A percentile compares a stretch with the other conserved stretches of the same genome.
Conservation (phyloP, 2,113 vertebrate genomes). For the Zapus hudsonius region DNA sequence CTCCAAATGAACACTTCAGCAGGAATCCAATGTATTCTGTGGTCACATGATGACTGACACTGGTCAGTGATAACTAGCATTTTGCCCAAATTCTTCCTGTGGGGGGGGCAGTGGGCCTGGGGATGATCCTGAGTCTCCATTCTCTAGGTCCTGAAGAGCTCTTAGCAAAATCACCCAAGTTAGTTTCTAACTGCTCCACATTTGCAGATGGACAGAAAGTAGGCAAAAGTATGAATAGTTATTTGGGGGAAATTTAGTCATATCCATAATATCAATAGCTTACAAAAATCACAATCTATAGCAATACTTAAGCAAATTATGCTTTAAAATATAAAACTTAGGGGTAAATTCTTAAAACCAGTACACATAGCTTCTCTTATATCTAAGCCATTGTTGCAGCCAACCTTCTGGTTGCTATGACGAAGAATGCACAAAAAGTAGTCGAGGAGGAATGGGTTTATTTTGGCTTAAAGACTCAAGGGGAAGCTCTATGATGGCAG, state of each 20-base stretch:
- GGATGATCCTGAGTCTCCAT: background rate
- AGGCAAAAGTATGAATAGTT: background rate
- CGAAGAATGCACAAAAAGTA: too few species aligned
- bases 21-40: background rate
- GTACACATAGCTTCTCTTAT: background rate
- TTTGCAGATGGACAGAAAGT: background rate
- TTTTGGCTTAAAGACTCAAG: too few species aligned
- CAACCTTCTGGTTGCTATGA: too few species aligned
- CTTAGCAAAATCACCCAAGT: background rate
- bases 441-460: too few species aligned
- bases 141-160: background rate
- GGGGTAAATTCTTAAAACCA: constrained; percentile 18
- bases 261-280: constrained; percentile 1
- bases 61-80: background rate
- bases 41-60: background rate
- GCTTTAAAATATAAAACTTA: constrained; percentile 31
- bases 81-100: background rate
- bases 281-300: background rate
- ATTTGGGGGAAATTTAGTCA: background rate
- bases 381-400: background rate
- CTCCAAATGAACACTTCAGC: background rate
- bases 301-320: background rate
- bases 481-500: too few species aligned
- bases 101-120: fast-evolving
- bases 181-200: background rate